Percentiles rank a stretch among this genome's conserved stretches.
These are phyloP conservation scores for Anoplius nigerrimus DNA, from an alignment of 2,888 invertebrate genomes.

Conservation along the genomic window DNA sequence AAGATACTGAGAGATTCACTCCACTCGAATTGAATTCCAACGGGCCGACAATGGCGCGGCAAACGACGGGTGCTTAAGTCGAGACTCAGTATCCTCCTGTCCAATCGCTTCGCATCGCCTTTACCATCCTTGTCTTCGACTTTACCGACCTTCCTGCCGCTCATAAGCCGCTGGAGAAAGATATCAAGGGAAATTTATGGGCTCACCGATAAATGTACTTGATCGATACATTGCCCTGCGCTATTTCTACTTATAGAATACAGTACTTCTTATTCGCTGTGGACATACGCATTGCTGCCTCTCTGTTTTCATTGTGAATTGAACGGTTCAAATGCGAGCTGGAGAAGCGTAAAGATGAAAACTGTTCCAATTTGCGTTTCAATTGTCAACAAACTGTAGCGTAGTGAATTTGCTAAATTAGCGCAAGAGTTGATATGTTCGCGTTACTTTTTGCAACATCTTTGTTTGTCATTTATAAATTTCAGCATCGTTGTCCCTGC, in stretches of 20 bases:
- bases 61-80: conserved; percentile 25
- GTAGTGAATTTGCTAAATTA: too few relatives aligned
- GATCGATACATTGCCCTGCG: not conserved
- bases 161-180: conserved; percentile 5
- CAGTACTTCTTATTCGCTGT: not conserved
- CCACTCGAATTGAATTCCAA: conserved; percentile 49
- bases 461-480: too few relatives aligned
- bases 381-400: too few relatives aligned
- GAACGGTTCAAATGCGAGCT: too few relatives aligned
- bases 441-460: too few relatives aligned
- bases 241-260: not conserved
- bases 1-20: conserved; percentile 43
- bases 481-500: not conserved
- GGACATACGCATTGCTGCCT: too few relatives aligned
- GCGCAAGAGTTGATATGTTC: too few relatives aligned
- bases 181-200: conserved; percentile 15
- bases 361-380: too few relatives aligned
- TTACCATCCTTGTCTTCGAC: not conserved
- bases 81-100: not conserved
- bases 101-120: not conserved
- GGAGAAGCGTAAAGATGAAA: too few relatives aligned
- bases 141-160: not conserved
- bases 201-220: conserved; percentile 8
- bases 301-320: too few relatives aligned
- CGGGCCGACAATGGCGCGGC: conserved; percentile 36